Conservation (phyloP, 2,888 invertebrate genomes). For the Anaspis maculata region DNA sequence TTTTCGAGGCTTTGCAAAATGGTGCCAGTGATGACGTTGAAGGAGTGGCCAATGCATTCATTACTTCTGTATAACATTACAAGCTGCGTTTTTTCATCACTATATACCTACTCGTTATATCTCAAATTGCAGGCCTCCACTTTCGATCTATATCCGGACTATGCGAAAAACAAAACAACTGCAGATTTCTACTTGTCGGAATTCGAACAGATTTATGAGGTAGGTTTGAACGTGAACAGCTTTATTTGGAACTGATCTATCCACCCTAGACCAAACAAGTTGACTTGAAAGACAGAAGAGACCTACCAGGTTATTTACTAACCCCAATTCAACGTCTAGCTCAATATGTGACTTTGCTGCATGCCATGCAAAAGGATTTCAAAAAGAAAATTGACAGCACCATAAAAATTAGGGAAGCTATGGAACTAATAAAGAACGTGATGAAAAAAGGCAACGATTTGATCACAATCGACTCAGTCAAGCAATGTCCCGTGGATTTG, state of each 20-base stretch:
- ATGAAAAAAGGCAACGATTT: slow-evolving; percentile 37
- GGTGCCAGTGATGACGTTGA: no score
- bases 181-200: slow-evolving; percentile 28
- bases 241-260: slow-evolving; percentile 1
- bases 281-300: slow-evolving; percentile 33
- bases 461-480: slow-evolving; percentile 35
- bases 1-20: no score
- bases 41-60: no score
- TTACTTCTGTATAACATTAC: no score
- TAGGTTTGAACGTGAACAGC: slow-evolving; percentile 17
- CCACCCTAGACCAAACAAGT: slow-evolving; percentile 41
- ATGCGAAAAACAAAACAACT: slow-evolving; percentile 35
- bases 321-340: slow-evolving; percentile 36
- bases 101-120: no score
- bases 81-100: no score
- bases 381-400: slow-evolving; percentile 35
- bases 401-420: slow-evolving; percentile 21
- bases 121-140: slow-evolving; percentile 31
- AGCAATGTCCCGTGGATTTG: slow-evolving; percentile 36
- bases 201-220: slow-evolving; percentile 26
- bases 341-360: slow-evolving; percentile 33
- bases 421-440: slow-evolving; percentile 29
- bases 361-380: slow-evolving; percentile 31
- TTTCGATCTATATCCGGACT: slow-evolving; percentile 35
- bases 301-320: slow-evolving; percentile 32